These are phyloP conservation scores for Monomorium pharaonis DNA, from an alignment of 1,140 invertebrate genomes.

Conservation along the genomic window DNA sequence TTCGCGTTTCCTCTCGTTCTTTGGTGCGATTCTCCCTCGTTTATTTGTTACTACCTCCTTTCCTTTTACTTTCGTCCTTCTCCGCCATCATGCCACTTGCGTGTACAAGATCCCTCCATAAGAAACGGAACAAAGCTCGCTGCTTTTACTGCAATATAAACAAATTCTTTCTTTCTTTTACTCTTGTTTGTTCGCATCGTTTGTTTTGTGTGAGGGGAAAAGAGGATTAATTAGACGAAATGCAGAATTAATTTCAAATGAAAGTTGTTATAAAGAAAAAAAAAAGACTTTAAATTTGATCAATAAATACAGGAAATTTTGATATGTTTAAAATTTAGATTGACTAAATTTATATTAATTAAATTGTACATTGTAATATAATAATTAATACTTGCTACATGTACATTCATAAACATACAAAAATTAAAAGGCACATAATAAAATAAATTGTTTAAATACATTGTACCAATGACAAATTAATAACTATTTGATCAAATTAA, in stretches of 20 bases:
- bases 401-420: not conserved
- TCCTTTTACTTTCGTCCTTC: constrained; percentile 48
- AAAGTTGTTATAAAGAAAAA: not conserved
- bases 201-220: not conserved
- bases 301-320: not conserved
- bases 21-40: constrained; percentile 56
- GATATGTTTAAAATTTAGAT: not conserved
- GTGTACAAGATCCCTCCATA: constrained; percentile 22
- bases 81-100: constrained; percentile 38
- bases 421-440: not conserved
- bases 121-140: constrained; percentile 42
- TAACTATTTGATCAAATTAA: not conserved
- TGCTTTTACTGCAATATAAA: constrained; percentile 48
- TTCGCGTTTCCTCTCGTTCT: constrained; percentile 69
- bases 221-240: not conserved
- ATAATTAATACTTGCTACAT: not conserved
- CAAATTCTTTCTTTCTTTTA: constrained; percentile 1
- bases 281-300: not conserved
- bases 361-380: not conserved
- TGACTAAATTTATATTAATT: not conserved
- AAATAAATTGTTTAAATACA: too few species aligned
- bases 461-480: too few species aligned
- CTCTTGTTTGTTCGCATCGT: not conserved
- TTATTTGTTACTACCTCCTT: constrained; percentile 14
- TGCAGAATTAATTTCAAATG: not conserved